These are phyloP conservation scores for Ascaphus truei DNA, from an alignment of 2,113 vertebrate species.

Conservation along the genomic window DNA sequence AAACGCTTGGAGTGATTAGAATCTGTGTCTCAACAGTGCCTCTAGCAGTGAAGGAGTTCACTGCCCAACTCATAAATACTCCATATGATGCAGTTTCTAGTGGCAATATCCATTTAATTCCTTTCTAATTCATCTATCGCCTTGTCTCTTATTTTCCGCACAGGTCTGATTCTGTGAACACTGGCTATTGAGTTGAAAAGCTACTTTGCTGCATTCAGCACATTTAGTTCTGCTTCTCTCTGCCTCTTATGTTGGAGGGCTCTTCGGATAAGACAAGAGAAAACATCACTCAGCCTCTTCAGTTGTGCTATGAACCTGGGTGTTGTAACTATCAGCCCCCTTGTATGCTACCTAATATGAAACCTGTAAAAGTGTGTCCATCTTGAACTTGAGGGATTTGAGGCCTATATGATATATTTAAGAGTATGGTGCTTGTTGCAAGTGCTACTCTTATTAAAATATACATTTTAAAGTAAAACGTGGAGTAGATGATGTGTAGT, in stretches of 20 bases:
- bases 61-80: not conserved
- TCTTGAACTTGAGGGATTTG: too few species aligned
- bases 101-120: not conserved
- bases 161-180: not conserved
- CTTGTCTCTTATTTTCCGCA: not conserved
- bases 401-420: too few species aligned
- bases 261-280: slow-evolving; percentile 6
- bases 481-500: too few species aligned
- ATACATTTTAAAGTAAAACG: too few species aligned
- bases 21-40: not conserved
- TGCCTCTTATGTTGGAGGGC: slow-evolving; percentile 6
- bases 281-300: not conserved
- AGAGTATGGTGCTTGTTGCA: too few species aligned
- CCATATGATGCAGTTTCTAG: not conserved
- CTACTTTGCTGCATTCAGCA: not conserved
- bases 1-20: not conserved
- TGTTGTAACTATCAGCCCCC: not conserved
- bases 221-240: not conserved
- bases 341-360: not conserved
- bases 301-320: too few species aligned
- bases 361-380: too few species aligned
- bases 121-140: not conserved
- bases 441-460: too few species aligned
- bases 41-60: not conserved
- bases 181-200: not conserved